A percentile compares a stretch with the other conserved stretches of the same genome.
Evolutionary conservation across 2,113 vertebrate genomes (phyloP).

Genomic region (Pterocles gutturalis): DNA sequence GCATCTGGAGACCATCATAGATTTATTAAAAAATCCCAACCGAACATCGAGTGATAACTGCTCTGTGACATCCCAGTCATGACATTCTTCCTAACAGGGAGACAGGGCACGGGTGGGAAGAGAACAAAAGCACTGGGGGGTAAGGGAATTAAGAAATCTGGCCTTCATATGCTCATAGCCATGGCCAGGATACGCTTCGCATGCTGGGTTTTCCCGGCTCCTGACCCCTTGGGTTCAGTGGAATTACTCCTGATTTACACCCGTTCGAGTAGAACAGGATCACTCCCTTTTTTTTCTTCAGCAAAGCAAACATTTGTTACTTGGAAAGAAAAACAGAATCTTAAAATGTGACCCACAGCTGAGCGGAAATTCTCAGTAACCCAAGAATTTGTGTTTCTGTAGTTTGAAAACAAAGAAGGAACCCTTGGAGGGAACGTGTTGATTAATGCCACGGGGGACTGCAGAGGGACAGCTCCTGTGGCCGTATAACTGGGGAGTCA

Average conservation of each 20-base stretch:
- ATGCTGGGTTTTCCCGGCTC: background rate
- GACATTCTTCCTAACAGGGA: background rate
- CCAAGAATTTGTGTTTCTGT: background rate
- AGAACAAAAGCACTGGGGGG: background rate
- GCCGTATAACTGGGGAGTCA: background rate
- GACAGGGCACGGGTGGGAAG: background rate
- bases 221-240: background rate
- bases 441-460: background rate
- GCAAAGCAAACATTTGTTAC: conserved; percentile 32
- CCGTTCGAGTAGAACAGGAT: background rate
- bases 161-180: background rate
- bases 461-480: background rate
- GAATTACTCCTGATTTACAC: background rate
- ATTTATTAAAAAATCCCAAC: background rate
- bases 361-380: background rate
- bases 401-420: conserved; percentile 10
- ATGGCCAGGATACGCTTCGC: background rate
- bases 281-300: background rate
- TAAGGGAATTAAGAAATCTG: background rate
- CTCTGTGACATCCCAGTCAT: background rate
- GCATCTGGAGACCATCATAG: background rate
- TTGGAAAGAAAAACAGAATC: background rate
- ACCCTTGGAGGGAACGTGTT: background rate
- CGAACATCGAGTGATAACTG: background rate
- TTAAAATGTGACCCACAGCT: background rate